Evolutionary conservation across 1,140 invertebrate species (phyloP).

Genomic region (Pseudomyrmex cubaensis): DNA sequence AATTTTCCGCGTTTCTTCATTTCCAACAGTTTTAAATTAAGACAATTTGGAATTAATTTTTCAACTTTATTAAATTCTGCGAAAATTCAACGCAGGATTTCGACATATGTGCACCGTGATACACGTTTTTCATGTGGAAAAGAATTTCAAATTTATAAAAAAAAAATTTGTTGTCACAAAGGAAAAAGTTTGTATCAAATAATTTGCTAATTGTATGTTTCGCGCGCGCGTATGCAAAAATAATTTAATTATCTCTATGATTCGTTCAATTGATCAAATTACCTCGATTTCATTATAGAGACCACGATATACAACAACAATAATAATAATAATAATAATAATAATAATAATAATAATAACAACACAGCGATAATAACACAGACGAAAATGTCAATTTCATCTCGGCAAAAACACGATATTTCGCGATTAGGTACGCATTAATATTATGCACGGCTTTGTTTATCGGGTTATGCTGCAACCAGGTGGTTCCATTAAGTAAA

Average conservation of each 20-base stretch:
- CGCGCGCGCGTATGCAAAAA: not conserved
- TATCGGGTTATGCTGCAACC: conserved; percentile 20
- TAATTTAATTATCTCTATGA: not conserved
- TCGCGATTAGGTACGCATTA: conserved; percentile 41
- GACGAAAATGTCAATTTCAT: conserved; percentile 15
- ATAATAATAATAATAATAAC: not conserved
- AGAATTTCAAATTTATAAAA: no score
- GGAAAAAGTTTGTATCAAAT: no score
- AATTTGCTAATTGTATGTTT: no score
- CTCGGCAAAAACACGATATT: conserved; percentile 20
- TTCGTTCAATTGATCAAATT: conserved; percentile 6
- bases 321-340: not conserved
- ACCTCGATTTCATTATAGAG: not conserved
- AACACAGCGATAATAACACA: not conserved
- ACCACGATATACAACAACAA: no score
- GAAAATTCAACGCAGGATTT: not conserved
- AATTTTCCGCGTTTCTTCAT: conserved; percentile 16
- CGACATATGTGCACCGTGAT: not conserved
- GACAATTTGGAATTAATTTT: conserved; percentile 20
- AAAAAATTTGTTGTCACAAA: no score
- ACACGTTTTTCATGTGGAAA: no score
- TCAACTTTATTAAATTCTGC: not conserved
- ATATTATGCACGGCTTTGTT: conserved; percentile 47
- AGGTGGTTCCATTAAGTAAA: conserved; percentile 33
- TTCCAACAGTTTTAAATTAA: not conserved